Percentiles rank a stretch among this genome's conserved stretches.
Evolutionary conservation across 2,113 vertebrate species (phyloP).

Genomic region (Phaetusa simplex): DNA sequence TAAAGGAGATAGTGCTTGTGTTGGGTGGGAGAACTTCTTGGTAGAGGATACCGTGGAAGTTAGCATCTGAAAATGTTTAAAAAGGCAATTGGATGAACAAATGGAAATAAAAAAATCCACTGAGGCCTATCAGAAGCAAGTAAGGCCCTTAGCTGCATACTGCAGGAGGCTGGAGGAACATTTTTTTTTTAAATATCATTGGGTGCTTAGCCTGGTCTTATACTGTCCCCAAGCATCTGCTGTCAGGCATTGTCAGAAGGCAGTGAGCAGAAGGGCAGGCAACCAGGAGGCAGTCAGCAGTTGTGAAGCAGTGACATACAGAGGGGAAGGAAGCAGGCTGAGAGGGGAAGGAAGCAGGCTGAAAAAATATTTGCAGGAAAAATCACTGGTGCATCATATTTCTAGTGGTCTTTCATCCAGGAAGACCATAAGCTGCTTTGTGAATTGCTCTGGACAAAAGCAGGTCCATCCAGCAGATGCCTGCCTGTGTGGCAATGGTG

Average conservation of each 20-base stretch:
- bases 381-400: background rate
- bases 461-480: background rate
- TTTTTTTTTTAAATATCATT: too few relatives aligned
- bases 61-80: background rate
- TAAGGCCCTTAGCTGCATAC: background rate
- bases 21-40: background rate
- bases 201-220: background rate
- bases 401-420: background rate
- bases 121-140: background rate
- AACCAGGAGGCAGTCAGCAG: background rate
- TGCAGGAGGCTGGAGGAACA: background rate
- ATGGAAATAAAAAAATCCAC: background rate
- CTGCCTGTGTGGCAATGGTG: too few relatives aligned
- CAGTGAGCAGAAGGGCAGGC: background rate
- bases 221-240: background rate
- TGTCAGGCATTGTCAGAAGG: background rate
- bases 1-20: background rate
- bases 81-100: background rate
- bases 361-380: background rate
- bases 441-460: background rate
- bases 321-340: background rate
- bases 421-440: background rate
- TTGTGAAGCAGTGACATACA: background rate
- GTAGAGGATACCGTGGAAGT: background rate
- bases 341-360: background rate